Evolutionary conservation across 2,113 vertebrate species (phyloP), one percentile per base, ranked within the genome.

Genomic region (Seriola quinqueradiata): DNA sequence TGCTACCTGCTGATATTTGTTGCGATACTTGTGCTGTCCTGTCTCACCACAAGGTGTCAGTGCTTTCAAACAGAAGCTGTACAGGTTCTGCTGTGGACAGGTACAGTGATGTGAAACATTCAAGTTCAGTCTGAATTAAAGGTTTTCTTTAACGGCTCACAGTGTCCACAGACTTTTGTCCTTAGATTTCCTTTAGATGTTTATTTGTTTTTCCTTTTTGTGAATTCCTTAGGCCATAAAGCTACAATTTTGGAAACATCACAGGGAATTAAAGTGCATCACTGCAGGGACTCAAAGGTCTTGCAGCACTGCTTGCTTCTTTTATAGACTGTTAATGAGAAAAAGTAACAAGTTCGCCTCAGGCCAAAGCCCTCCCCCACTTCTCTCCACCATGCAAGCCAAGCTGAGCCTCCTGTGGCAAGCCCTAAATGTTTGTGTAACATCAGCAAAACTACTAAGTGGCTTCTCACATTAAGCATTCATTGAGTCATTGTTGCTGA

Each of bases 1-100:
- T 10, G 8, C 1, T 6, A 17, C n/a, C 13, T 48, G 40, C 23
- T 48, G 10, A 1, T 32, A 4, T 9, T 57, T 19, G 5, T 4
- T 3, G 1, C 21, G 58, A 34, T 7, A 5, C 64, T 12, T 87
- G 77, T 21, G 54, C 13, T 55, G 21, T 12, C 13, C 1, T 2
- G 17, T 44, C 6, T 76, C 13, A 23, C 82, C 94, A 93, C 75
- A 28, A 71, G 90, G 42, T 77, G 93, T 74, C 94, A 94, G 82
- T 87, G 77, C 76, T 52, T 58, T 64, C 60, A 68, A 79, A 86
- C 21, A 75, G 65, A 75, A 66, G 54, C 40, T 23, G 46, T 23
- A 1, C 17, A 50, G 60, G 23, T 58, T 58, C 58, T 52, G 25
- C 32, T 1, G 12, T 60, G 23, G 32, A 17, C 75, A 25, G 70